Conservation (phyloP, 2,797 vertebrate genomes). For the Parotocinclus haroldoi region DNA sequence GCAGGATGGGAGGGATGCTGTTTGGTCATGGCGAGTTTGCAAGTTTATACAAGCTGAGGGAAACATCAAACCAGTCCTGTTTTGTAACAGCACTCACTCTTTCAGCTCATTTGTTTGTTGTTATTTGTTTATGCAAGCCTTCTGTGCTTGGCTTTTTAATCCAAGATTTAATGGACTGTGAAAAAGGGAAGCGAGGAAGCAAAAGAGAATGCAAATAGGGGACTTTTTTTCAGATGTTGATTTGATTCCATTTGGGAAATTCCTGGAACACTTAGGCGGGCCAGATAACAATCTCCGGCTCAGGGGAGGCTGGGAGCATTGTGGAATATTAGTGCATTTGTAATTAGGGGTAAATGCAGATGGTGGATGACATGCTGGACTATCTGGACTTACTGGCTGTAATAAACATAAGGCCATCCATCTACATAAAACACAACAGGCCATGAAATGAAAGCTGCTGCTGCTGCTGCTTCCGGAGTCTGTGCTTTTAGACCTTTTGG, state of each 20-base stretch:
- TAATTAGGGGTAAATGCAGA: constrained; percentile 48
- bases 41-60: constrained; percentile 16
- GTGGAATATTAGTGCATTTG: constrained; percentile 45
- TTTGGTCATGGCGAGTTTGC: constrained; percentile 7
- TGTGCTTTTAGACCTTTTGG: no score
- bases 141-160: constrained; percentile 27
- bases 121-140: constrained; percentile 41
- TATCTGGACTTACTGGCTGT: constrained; percentile 33
- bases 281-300: constrained; percentile 59
- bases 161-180: constrained; percentile 27
- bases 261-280: constrained; percentile 49
- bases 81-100: constrained; percentile 20
- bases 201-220: constrained; percentile 1
- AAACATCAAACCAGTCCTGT: constrained; percentile 12
- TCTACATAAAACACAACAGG: constrained; percentile 22
- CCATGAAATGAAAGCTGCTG: background rate
- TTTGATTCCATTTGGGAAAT: constrained; percentile 62
- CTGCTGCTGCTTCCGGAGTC: no score
- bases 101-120: constrained; percentile 20
- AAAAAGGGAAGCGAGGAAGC: constrained; percentile 1
- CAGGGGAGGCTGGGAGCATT: constrained; percentile 47
- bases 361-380: constrained; percentile 36
- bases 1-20: constrained; percentile 13
- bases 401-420: no score
- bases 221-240: constrained; percentile 48